Evolutionary conservation across 2,113 vertebrate species (phyloP).

Genomic region (Cettia cetti): DNA sequence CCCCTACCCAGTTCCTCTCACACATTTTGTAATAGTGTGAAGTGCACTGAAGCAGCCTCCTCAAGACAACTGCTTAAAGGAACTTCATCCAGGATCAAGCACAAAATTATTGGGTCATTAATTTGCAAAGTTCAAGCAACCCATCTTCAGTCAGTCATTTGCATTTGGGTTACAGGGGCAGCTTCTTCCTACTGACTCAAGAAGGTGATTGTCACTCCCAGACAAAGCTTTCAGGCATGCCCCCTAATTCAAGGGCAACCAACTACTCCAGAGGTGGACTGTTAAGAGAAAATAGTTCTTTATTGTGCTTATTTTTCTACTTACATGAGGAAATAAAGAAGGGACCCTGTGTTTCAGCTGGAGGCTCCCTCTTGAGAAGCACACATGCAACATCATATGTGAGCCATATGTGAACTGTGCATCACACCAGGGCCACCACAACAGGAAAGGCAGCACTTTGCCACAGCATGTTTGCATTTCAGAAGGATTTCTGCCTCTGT

Average conservation of each 20-base stretch:
- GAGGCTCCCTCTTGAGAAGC: not conserved
- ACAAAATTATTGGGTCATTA: not conserved
- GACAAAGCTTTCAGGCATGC: not conserved
- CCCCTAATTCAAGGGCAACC: not conserved
- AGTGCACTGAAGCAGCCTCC: not conserved
- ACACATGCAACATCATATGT: rapidly evolving
- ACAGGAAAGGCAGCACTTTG: not conserved
- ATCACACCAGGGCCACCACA: not conserved
- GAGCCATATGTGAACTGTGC: not conserved
- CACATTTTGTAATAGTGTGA: not conserved
- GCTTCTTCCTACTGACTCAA: not conserved
- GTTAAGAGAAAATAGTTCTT: not conserved
- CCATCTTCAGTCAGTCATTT: not conserved
- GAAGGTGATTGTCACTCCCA: not conserved
- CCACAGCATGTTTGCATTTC: not conserved
- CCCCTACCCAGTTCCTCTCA: not conserved
- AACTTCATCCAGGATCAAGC: not conserved
- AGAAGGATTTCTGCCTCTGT: not conserved
- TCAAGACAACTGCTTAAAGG: not conserved
- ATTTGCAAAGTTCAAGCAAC: not conserved
- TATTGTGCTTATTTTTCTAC: not conserved
- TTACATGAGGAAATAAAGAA: not conserved
- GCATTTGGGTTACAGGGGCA: not conserved
- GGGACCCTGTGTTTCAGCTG: not conserved
- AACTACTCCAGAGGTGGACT: not conserved